Conservation (phyloP, 2,113 vertebrate genomes). For the Engraulis encrasicolus region DNA sequence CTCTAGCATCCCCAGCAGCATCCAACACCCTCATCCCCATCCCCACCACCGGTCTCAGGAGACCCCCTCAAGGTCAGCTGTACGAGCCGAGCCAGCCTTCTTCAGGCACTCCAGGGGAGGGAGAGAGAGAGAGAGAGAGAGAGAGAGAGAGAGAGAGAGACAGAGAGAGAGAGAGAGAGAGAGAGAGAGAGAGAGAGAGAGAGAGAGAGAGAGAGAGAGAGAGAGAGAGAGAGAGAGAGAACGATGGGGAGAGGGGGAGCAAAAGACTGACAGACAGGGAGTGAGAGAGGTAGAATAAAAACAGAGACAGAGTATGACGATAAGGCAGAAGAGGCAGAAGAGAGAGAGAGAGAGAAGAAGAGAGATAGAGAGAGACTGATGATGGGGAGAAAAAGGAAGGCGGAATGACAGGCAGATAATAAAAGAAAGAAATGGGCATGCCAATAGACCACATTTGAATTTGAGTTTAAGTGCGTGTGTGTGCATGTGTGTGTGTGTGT, state of each 20-base stretch:
- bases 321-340: background rate
- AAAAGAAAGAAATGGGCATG: background rate
- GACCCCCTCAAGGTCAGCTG: conserved; percentile 11
- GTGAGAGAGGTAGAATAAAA: background rate
- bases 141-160: background rate
- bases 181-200: background rate
- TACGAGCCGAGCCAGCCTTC: background rate
- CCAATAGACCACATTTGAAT: background rate
- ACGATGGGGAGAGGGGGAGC: background rate
- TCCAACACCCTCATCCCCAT: conserved; percentile 27
- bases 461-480: background rate
- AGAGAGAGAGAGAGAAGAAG: too few species aligned
- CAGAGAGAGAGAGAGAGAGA: background rate
- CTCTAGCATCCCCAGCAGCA: conserved; percentile 36
- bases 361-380: too few species aligned
- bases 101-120: background rate
- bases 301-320: background rate
- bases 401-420: background rate
- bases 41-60: conserved; percentile 29
- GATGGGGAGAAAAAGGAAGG: background rate
- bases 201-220: background rate
- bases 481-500: too few species aligned
- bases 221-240: background rate
- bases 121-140: too few species aligned
- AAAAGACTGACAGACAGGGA: background rate